Conservation (phyloP, 2,888 invertebrate genomes). For the Polia nebulosa region DNA sequence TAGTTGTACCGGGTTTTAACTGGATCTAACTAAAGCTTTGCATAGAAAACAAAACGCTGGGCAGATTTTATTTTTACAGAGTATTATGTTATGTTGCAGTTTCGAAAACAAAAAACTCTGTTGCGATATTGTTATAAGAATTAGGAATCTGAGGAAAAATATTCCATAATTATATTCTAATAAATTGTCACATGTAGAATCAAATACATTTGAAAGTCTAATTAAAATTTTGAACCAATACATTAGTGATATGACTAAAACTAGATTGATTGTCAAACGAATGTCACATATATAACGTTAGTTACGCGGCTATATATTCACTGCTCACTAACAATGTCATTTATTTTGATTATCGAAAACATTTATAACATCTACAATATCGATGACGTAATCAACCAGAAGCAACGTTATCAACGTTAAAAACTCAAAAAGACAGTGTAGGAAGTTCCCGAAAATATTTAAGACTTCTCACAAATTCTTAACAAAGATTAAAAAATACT, state of each 20-base stretch:
- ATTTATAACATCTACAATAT: neutral
- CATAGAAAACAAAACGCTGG: constrained; percentile 27
- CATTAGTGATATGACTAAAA: no score
- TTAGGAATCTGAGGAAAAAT: neutral
- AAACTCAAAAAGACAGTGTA: neutral
- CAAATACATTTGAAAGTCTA: no score
- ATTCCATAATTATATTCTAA: no score
- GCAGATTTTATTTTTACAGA: constrained; percentile 18
- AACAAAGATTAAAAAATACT: constrained; percentile 49
- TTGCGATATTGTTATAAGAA: neutral
- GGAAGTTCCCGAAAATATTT: neutral
- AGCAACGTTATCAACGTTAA: fast-evolving
- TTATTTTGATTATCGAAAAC: no score
- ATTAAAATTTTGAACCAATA: no score
- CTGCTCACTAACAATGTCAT: no score
- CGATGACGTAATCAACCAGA: neutral
- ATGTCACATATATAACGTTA: no score
- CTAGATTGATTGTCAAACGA: no score
- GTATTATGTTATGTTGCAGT: neutral
- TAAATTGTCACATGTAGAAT: no score
- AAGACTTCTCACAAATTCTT: constrained; percentile 1
- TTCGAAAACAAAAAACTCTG: neutral
- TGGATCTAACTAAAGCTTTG: constrained; percentile 40
- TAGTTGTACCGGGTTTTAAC: constrained; percentile 25
- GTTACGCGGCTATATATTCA: no score